Conservation (phyloP, 1,140 invertebrate genomes). For the Cherax quadricarinatus region DNA sequence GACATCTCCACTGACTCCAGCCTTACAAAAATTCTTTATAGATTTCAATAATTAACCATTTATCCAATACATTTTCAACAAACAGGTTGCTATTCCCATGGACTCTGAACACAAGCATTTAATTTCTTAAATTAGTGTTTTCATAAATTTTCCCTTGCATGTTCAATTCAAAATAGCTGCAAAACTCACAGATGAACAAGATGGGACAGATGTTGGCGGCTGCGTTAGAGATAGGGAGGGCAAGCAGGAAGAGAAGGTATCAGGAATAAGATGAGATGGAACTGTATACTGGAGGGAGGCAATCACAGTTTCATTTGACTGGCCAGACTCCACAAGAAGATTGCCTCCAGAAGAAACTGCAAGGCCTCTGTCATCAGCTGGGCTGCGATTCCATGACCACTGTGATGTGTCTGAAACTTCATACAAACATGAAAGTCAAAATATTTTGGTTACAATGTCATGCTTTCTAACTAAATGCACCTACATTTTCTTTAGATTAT, state of each 20-base stretch:
- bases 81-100: too few relatives aligned
- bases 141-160: too few relatives aligned
- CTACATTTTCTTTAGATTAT: too few relatives aligned
- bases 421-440: background rate
- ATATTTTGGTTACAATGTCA: background rate
- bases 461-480: too few relatives aligned
- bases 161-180: background rate
- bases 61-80: too few relatives aligned
- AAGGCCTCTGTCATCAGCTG: constrained; percentile 18
- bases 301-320: constrained; percentile 30
- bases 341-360: background rate
- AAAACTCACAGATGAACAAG: constrained; percentile 25
- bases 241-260: constrained; percentile 39
- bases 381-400: constrained; percentile 53
- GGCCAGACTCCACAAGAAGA: constrained; percentile 4
- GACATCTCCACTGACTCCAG: too few relatives aligned
- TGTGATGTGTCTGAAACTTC: constrained; percentile 44
- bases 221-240: constrained; percentile 35
- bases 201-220: constrained; percentile 26
- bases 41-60: too few relatives aligned
- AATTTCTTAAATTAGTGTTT: too few relatives aligned
- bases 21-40: too few relatives aligned
- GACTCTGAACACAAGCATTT: too few relatives aligned
- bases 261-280: constrained; percentile 47
- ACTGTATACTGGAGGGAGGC: constrained; percentile 48